Evolutionary conservation across 2,113 vertebrate genomes (phyloP).

Genomic region (Lipophrys pholis): DNA sequence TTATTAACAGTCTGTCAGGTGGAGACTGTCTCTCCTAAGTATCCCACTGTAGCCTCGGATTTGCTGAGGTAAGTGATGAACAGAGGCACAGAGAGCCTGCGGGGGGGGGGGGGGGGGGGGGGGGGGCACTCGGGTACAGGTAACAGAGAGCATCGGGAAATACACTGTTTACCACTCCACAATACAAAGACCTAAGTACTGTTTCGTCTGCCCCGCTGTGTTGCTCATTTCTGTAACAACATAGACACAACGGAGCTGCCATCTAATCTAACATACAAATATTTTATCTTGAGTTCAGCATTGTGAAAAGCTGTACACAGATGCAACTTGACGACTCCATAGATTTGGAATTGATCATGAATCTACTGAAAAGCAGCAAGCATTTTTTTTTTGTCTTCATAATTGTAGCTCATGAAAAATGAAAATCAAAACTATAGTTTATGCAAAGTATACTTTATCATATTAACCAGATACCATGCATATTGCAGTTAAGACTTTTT

Average conservation of each 20-base stretch:
- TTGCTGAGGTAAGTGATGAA: slow-evolving; percentile 72
- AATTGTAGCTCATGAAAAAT: no score
- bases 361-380: no score
- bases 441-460: no score
- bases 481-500: no score
- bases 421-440: no score
- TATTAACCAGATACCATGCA: no score
- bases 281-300: no score
- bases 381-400: no score
- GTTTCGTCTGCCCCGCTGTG: background rate
- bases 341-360: no score
- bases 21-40: slow-evolving; percentile 57
- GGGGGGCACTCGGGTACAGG: slow-evolving; percentile 11
- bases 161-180: slow-evolving; percentile 18
- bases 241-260: background rate
- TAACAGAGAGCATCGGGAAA: slow-evolving; percentile 33
- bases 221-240: background rate
- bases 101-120: slow-evolving; percentile 25
- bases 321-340: no score
- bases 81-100: slow-evolving; percentile 31
- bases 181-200: background rate
- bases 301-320: no score
- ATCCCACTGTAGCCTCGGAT: slow-evolving; percentile 43
- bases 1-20: slow-evolving; percentile 78
- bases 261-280: no score